These are phyloP conservation scores for Drosophila pallidifrons DNA, from an alignment of 1,140 invertebrate species.

Conservation along the genomic window DNA sequence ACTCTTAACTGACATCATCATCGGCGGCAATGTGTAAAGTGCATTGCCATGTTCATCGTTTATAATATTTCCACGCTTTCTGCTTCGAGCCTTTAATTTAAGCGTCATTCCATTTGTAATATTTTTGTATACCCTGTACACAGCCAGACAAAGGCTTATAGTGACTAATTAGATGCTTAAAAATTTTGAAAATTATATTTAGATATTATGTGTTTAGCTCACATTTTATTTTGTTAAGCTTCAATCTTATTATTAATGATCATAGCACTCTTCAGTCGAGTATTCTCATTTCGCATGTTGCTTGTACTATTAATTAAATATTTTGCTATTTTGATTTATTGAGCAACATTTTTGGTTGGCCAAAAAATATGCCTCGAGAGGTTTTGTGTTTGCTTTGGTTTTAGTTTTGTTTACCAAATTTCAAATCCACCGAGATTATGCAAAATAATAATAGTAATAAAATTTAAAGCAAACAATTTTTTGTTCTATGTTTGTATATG, in stretches of 20 bases:
- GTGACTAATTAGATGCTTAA: not conserved
- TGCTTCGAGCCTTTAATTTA: constrained; percentile 24
- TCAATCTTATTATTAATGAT: not conserved
- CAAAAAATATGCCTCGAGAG: not conserved
- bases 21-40: too few relatives aligned
- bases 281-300: not conserved
- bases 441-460: constrained; percentile 8
- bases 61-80: constrained; percentile 36
- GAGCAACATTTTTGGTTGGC: constrained; percentile 38
- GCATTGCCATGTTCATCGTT: constrained; percentile 40
- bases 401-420: constrained; percentile 20
- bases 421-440: constrained; percentile 15
- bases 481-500: constrained; percentile 14
- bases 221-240: too few relatives aligned
- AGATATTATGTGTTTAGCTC: too few relatives aligned
- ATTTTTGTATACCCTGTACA: not conserved
- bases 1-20: constrained; percentile 39
- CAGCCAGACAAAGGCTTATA: too few relatives aligned
- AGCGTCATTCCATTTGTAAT: constrained; percentile 8
- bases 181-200: too few relatives aligned
- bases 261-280: not conserved
- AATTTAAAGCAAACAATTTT: constrained; percentile 26
- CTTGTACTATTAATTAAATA: constrained; percentile 69
- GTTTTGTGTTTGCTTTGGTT: constrained; percentile 6
- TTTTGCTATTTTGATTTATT: constrained; percentile 72